Evolutionary conservation across 1,140 invertebrate species (phyloP).

Genomic region (Hylaeus volcanicus): DNA sequence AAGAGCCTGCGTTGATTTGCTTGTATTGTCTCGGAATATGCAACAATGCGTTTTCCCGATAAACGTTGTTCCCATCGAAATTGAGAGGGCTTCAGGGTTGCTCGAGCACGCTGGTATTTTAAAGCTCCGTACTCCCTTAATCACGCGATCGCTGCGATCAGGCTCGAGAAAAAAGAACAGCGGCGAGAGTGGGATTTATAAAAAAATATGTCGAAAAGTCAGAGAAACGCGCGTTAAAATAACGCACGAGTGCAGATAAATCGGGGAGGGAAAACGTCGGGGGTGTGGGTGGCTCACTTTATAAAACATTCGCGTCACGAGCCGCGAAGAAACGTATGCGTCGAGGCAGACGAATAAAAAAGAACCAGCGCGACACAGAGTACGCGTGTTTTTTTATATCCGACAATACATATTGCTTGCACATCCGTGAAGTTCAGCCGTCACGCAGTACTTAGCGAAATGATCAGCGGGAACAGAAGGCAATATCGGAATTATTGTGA

Average conservation of each 20-base stretch:
- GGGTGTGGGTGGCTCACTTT: slow-evolving; percentile 25
- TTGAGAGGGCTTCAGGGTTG: not conserved
- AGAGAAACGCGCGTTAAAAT: slow-evolving; percentile 8
- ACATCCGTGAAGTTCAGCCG: slow-evolving; percentile 43
- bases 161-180: not conserved
- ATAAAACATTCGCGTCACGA: slow-evolving; percentile 34
- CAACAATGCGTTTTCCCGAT: too few species aligned
- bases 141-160: slow-evolving; percentile 15
- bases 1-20: too few species aligned
- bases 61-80: too few species aligned
- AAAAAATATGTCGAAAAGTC: slow-evolving; percentile 14
- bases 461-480: slow-evolving; percentile 77
- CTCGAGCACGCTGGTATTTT: not conserved
- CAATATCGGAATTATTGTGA: slow-evolving; percentile 81
- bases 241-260: slow-evolving; percentile 31
- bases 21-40: too few species aligned
- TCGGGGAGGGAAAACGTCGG: not conserved
- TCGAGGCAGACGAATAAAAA: slow-evolving; percentile 30
- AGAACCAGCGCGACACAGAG: slow-evolving; percentile 5
- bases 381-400: slow-evolving; percentile 38
- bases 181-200: slow-evolving; percentile 5
- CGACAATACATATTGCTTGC: slow-evolving; percentile 41
- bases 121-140: not conserved
- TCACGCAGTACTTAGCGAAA: slow-evolving; percentile 75
- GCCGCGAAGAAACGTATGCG: slow-evolving; percentile 32